Conservation (phyloP, 2,113 vertebrate species). For the Regulus satrapa region DNA sequence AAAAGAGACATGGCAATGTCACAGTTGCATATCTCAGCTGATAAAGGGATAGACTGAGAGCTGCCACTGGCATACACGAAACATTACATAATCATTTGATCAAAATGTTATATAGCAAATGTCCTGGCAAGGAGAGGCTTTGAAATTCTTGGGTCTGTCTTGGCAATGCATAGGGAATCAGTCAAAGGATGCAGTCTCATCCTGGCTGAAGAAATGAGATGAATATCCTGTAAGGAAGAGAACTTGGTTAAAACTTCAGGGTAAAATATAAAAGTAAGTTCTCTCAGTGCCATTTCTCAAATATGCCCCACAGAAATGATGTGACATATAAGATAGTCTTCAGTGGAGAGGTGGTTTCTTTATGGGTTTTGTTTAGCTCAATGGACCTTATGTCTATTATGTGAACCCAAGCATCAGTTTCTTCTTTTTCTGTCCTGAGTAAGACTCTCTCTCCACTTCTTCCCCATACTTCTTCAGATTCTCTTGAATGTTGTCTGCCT, state of each 20-base stretch:
- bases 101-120: background rate
- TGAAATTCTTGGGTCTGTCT: background rate
- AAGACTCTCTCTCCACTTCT: background rate
- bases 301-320: background rate
- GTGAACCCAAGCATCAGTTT: accelerated
- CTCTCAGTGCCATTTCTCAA: background rate
- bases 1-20: background rate
- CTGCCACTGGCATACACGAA: background rate
- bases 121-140: background rate
- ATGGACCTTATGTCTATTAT: background rate
- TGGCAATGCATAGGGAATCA: background rate
- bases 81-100: background rate
- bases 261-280: background rate
- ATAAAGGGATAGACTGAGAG: background rate
- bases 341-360: background rate
- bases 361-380: background rate
- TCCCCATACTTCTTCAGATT: background rate
- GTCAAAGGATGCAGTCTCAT: background rate
- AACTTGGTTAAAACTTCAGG: background rate
- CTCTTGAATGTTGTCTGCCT: background rate
- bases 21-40: background rate
- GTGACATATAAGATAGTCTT: background rate
- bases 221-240: background rate
- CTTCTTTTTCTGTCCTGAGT: background rate
- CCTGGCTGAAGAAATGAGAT: background rate